Percentiles rank a stretch among this genome's conserved stretches.
Evolutionary conservation across 2,113 vertebrate species (phyloP).

Genomic region (Cnemophilus loriae): DNA sequence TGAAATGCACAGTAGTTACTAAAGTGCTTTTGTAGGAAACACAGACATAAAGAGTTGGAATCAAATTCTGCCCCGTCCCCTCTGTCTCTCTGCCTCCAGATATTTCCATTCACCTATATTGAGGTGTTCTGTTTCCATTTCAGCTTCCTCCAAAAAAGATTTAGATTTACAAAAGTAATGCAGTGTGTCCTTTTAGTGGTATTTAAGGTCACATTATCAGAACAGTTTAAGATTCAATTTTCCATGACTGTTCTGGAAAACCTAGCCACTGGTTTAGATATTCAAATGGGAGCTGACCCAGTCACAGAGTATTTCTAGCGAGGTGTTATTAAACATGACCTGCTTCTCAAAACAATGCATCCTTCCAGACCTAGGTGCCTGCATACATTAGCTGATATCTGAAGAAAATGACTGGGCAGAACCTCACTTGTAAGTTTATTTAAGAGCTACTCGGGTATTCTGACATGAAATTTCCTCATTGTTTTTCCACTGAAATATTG

Average conservation of each 20-base stretch:
- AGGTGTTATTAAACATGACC: conserved; percentile 42
- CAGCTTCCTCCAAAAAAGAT: background rate
- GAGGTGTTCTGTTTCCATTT: background rate
- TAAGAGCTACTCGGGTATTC: background rate
- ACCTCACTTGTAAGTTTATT: background rate
- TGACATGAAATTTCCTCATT: background rate
- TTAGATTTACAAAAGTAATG: background rate
- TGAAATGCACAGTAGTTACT: background rate
- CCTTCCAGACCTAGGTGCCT: background rate
- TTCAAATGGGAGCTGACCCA: conserved; percentile 33
- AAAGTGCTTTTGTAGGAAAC: background rate
- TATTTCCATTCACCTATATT: background rate
- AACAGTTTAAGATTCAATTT: conserved; percentile 10
- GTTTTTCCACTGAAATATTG: background rate
- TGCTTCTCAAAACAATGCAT: background rate
- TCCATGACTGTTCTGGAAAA: background rate
- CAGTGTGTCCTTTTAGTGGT: background rate
- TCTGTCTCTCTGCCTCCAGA: background rate
- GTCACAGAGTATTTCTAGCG: background rate
- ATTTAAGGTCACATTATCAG: background rate
- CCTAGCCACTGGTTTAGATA: background rate
- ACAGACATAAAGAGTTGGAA: background rate
- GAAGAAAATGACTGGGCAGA: background rate
- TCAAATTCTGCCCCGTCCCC: background rate
- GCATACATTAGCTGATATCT: background rate